Conservation (phyloP, 2,797 vertebrate genomes). For the Lophotriccus pileatus region DNA sequence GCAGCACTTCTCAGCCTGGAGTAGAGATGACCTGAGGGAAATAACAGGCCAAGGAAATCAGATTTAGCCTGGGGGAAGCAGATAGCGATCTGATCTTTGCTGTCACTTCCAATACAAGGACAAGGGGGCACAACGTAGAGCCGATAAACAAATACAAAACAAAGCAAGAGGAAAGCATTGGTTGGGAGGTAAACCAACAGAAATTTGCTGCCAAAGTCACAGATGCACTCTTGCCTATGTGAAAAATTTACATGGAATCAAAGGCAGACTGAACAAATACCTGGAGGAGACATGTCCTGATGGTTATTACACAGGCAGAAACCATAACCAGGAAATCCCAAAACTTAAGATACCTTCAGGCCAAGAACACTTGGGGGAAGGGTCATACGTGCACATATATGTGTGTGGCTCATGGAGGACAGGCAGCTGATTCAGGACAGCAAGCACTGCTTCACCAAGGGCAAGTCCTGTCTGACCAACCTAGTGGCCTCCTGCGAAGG, state of each 20-base stretch:
- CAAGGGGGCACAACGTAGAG: not conserved
- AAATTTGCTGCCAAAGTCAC: not conserved
- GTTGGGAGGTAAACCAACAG: not conserved
- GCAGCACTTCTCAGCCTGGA: not conserved
- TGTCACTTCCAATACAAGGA: not conserved
- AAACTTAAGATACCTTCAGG: not conserved
- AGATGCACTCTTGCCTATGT: not conserved
- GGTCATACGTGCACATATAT: not conserved
- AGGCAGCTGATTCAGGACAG: not conserved
- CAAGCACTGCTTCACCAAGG: not conserved
- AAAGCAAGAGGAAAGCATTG: not conserved
- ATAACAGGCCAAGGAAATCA: not conserved
- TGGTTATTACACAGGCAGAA: not conserved
- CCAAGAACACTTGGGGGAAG: not conserved
- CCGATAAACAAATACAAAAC: not conserved
- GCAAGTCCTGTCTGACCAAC: not conserved
- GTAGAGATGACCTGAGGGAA: not conserved
- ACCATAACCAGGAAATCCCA: not conserved
- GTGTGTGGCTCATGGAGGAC: not conserved
- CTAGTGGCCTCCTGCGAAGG: not conserved
- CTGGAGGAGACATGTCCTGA: not conserved
- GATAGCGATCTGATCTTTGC: not conserved
- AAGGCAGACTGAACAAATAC: conserved; percentile 18
- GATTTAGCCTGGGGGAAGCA: not conserved
- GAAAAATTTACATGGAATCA: conserved; percentile 17